These are phyloP conservation scores for Dasyprocta punctata DNA, from an alignment of 2,113 vertebrate genomes.

Conservation along the genomic window DNA sequence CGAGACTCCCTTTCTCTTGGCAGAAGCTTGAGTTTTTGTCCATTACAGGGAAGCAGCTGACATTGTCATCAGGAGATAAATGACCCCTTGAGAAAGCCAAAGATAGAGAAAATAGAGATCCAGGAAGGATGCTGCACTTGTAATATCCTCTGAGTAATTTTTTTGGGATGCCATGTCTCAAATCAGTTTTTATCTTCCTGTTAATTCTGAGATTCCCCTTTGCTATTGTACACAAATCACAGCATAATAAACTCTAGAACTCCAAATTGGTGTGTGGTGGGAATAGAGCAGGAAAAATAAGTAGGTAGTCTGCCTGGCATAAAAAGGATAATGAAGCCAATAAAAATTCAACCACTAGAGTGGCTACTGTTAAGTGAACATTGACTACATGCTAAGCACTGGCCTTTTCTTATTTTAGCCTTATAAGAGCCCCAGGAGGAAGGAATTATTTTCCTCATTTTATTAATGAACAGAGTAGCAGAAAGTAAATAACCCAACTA, in stretches of 20 bases:
- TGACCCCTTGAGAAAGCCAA: neutral
- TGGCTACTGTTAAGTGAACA: neutral
- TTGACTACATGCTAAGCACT: neutral
- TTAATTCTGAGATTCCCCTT: constrained; percentile 42
- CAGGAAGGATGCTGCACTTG: constrained; percentile 54
- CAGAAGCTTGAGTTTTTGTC: constrained; percentile 49
- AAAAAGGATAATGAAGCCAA: neutral
- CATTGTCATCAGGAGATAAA: constrained; percentile 37
- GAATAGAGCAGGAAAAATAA: neutral
- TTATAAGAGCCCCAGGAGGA: neutral
- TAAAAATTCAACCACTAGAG: neutral
- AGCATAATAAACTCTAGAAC: constrained; percentile 33
- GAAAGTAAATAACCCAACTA: constrained; percentile 20
- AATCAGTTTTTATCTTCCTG: constrained; percentile 72
- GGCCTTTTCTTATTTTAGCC: neutral
- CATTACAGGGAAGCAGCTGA: constrained; percentile 19
- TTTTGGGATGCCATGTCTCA: constrained; percentile 43
- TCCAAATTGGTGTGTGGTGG: neutral
- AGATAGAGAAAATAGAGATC: constrained; percentile 56
- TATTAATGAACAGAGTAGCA: neutral
- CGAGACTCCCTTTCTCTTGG: constrained; percentile 15
- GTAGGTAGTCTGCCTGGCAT: neutral
- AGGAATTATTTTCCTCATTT: constrained; percentile 18
- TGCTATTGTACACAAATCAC: constrained; percentile 50
- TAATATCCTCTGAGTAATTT: constrained; percentile 60